phyloP scores from a whole-genome alignment of 2,113 vertebrate genomes.

The Chlorodrepanis virens region DNA sequence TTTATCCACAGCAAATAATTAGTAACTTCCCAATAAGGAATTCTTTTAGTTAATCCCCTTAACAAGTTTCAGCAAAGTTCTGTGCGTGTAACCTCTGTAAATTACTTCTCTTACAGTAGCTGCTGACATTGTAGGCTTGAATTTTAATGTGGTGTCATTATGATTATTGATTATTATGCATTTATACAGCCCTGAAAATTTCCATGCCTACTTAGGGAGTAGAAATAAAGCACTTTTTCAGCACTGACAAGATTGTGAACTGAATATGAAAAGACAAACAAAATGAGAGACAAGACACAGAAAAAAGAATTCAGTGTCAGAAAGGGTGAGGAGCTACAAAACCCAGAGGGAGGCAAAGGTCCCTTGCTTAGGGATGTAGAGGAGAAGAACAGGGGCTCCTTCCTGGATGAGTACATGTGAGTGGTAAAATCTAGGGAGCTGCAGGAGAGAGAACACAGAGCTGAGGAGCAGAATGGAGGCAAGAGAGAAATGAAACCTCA shows the following conservation, averaged over 20 bases:
- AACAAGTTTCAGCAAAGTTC: not conserved
- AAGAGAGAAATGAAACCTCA: not conserved
- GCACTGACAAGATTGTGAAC: not conserved
- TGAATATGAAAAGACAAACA: not conserved
- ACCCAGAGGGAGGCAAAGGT: not conserved
- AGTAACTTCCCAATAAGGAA: not conserved
- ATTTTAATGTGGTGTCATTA: slow-evolving; percentile 11
- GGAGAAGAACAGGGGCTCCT: not conserved
- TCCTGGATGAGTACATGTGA: not conserved
- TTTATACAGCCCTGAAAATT: slow-evolving; percentile 33
- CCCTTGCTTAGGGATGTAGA: not conserved
- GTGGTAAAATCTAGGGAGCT: not conserved
- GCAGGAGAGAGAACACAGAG: not conserved
- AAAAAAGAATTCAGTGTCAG: not conserved
- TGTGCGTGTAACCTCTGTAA: not conserved
- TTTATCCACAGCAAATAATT: not conserved
- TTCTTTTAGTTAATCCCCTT: not conserved
- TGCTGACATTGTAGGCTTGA: not conserved
- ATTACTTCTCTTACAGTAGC: not conserved
- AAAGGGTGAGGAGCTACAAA: not conserved
- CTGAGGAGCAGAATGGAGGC: not conserved
- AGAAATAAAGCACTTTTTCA: not conserved
- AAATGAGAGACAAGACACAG: not conserved
- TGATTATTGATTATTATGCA: slow-evolving; percentile 52
- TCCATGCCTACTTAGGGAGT: not conserved